phyloP scores from a whole-genome alignment of 2,113 vertebrate species.

The Propithecus coquereli region DNA sequence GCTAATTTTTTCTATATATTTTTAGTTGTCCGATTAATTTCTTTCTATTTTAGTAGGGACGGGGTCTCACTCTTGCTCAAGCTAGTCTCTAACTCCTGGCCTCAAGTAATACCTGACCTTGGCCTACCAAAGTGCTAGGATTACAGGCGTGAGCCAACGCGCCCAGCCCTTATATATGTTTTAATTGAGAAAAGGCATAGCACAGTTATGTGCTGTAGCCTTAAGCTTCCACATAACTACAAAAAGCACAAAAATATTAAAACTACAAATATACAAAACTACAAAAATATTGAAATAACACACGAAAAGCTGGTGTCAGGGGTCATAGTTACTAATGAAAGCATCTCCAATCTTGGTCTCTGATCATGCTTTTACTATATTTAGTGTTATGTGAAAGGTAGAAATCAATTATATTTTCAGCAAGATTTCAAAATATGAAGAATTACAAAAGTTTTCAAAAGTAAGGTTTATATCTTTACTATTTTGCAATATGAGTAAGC shows the following conservation, averaged over 20 bases:
- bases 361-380: background rate
- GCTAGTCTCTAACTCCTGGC: too few relatives aligned
- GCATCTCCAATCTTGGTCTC: background rate
- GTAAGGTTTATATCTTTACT: background rate
- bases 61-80: too few relatives aligned
- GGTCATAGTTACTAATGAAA: background rate
- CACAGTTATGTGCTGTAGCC: background rate
- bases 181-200: background rate
- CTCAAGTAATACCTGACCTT: too few relatives aligned
- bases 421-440: slow-evolving; percentile 6
- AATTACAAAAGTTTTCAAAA: background rate
- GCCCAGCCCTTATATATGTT: background rate
- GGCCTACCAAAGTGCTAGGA: too few relatives aligned
- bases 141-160: too few relatives aligned
- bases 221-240: background rate
- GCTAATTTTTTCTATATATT: too few relatives aligned
- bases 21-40: too few relatives aligned
- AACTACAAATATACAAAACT: background rate
- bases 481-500: background rate
- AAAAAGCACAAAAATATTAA: background rate
- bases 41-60: too few relatives aligned
- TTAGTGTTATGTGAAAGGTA: background rate
- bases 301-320: background rate
- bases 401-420: background rate
- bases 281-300: background rate